Base-by-base conservation (phyloP, 1,140 invertebrate species). In the Temnothorax longispinosus region DNA sequence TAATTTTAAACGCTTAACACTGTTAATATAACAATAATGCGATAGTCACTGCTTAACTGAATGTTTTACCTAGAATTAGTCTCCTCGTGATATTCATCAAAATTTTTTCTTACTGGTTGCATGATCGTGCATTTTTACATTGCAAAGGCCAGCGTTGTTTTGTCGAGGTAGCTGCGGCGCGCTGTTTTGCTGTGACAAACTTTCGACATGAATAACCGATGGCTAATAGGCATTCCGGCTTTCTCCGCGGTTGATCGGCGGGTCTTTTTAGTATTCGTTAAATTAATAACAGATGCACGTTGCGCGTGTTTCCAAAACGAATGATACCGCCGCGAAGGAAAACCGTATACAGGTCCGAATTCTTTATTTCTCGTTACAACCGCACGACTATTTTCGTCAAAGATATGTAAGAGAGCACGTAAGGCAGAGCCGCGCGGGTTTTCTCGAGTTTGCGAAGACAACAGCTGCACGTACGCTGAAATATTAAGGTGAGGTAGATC, bases 401-500 rank as follows among this genome's bases (percentile, higher is more conserved):
- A 41, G 56, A 21, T 56, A 15, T 21, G 44, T 80, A 50, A 80
- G 60, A 88, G 52, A 38, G 15, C 47, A 50, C 41, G 64, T n/a
- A n/a, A 65, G 27, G 21, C 54, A 47, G 38, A 58, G 27, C n/a
- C 15, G 7, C 52, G 71, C 71, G 64, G 18, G 4, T 90, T 87
- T 89, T 90, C 89, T 80, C 91, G 62, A 91, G 85, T 91, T 89
- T 87, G 90, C 90, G 92, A 90, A 92, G 85, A 91, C 91, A 91
- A 92, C 92, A 92, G 91, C 91, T 92, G 92, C 81, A 84, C 62
- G 80, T 38, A 56, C 44, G 38, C 27, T 92, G 84, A 90, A 92
- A 92, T 92, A 92, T 92, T 92, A 76, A 92, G 62, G 50, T 82
- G 81, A 74, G 75, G 47, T 84, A 71, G 85, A 50, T 87, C 21